Base-by-base conservation (phyloP, 2,888 invertebrate species). In the Crossocerus cetratus region DNA sequence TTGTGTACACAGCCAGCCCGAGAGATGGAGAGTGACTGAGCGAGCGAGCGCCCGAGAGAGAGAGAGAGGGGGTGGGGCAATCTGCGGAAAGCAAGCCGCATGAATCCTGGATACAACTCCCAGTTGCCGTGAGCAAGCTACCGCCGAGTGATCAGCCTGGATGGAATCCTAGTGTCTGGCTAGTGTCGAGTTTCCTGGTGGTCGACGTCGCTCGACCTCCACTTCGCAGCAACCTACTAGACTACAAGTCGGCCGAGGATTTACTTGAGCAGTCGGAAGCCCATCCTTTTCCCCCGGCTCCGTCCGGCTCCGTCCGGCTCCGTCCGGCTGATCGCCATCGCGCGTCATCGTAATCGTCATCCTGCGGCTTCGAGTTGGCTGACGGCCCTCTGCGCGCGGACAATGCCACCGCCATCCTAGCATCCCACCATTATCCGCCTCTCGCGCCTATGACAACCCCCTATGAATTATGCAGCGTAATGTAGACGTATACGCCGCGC, bases 401-500 rank as follows among this genome's bases (percentile, higher is more conserved):
- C 88, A 88, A 89, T 88, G 81, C 77, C 84, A 80, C 77, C 79
- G 79, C 77, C 78, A 77, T 81, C 84, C 14, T 14, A 82, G 86
- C 83, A 82, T 85, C 83, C 82, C 76, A 81, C 88, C 85, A 88
- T 89, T 89, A 89, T 88, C 87, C 86, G 85, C 86, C 87, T 88
- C 85, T 86, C 88, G 88, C 89, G 86, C 84, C 88, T 87, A 87
- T 88, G 89, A 89, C 88, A 88, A 84, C 79, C 82, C 85, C 82
- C 32, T 32, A 89, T 89, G 88, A 89, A 89, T 89, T 88, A 89
- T 89, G 88, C 88, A 89, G 88, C 86, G 86, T 86, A 88, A 87
- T 86, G 86, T 87, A 88, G 86, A 87, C 87, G 88, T 86, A 89
- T 88, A 88, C 86, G 84, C 81, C 77, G 69, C 66, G 76, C n/a